phyloP scores from a whole-genome alignment of 2,113 vertebrate species.

The Phylloscopus trochiloides region DNA sequence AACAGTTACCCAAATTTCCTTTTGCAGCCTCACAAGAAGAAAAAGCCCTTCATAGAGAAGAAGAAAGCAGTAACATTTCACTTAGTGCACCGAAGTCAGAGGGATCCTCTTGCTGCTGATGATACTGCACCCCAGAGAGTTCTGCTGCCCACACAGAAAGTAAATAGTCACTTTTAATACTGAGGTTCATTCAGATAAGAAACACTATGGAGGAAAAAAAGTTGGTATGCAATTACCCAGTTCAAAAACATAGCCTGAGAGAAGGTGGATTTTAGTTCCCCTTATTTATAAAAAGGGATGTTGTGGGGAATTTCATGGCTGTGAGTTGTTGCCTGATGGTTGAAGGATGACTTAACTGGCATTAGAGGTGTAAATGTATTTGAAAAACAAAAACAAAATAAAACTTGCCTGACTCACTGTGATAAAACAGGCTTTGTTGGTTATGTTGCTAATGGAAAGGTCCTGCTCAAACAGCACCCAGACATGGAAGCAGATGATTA shows the following conservation, averaged over 20 bases:
- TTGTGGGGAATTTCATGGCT: not conserved
- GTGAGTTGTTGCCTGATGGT: not conserved
- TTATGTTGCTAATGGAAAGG: not conserved
- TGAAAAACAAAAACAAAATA: not conserved
- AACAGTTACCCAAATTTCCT: not conserved
- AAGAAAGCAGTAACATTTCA: constrained; percentile 95
- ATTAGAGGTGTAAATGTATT: not conserved
- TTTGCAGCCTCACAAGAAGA: constrained; percentile 91
- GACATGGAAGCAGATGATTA: not conserved
- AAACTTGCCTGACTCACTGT: not conserved
- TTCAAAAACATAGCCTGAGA: not conserved
- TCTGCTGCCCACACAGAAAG: constrained; percentile 82
- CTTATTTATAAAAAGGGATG: not conserved
- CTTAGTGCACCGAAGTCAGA: constrained; percentile 94
- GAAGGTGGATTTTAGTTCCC: not conserved
- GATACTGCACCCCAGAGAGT: constrained; percentile 94
- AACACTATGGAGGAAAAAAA: not conserved
- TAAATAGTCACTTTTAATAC: not conserved
- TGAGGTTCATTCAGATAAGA: not conserved
- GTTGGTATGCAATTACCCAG: rapidly evolving
- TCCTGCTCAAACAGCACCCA: not conserved
- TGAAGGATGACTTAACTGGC: not conserved
- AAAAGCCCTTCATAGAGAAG: constrained; percentile 95
- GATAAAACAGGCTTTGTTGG: not conserved
- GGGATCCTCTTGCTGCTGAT: constrained; percentile 91